Conservation (phyloP, 2,113 vertebrate species). For the Cyrtonyx montezumae region DNA sequence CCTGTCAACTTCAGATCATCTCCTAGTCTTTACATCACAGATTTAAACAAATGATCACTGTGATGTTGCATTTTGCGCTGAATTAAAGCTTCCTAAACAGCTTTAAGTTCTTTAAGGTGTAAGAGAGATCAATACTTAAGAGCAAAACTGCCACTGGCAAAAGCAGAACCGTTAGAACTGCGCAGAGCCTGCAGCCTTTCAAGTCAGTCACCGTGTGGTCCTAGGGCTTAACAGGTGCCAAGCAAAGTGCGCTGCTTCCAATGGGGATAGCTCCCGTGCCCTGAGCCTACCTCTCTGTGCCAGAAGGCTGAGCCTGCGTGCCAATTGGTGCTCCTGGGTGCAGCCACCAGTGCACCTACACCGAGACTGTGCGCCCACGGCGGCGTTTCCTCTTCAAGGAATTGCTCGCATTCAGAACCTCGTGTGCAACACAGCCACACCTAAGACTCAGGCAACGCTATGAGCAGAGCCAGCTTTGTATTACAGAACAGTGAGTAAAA, state of each 20-base stretch:
- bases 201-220: background rate
- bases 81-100: background rate
- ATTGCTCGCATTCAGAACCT: background rate
- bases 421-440: background rate
- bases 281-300: background rate
- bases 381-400: background rate
- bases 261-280: background rate
- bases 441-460: background rate
- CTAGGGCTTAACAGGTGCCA: background rate
- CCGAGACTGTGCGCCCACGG: background rate
- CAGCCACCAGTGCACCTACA: background rate
- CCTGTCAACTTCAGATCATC: conserved; percentile 58
- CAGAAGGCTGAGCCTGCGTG: too few relatives aligned
- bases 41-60: conserved; percentile 5
- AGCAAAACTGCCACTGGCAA: background rate
- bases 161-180: background rate
- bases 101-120: background rate
- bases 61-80: background rate
- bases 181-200: background rate
- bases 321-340: too few relatives aligned
- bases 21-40: background rate
- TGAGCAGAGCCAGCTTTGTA: background rate
- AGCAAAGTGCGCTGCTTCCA: background rate
- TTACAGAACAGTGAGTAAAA: background rate
- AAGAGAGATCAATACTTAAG: background rate